Evolutionary conservation across 2,888 invertebrate genomes (phyloP).

Genomic region (Apamea monoglypha): DNA sequence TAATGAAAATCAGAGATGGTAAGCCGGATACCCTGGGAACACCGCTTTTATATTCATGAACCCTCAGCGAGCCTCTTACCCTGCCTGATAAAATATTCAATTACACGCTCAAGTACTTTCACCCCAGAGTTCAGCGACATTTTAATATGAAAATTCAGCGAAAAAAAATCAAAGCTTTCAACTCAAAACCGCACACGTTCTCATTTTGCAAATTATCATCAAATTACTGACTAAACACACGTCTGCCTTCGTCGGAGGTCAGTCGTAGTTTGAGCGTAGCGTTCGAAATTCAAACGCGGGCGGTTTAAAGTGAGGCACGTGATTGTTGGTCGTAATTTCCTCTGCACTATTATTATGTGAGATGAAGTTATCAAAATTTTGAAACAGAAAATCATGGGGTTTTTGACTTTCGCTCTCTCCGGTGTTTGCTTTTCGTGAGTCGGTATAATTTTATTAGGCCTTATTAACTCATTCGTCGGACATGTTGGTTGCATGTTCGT

Average conservation of each 20-base stretch:
- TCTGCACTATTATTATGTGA: slow-evolving; percentile 82
- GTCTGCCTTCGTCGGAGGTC: slow-evolving; percentile 76
- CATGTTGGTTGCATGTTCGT: slow-evolving; percentile 55
- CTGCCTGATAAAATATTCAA: slow-evolving; percentile 81
- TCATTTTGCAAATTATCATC: slow-evolving; percentile 78
- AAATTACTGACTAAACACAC: slow-evolving; percentile 82
- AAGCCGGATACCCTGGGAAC: slow-evolving; percentile 45
- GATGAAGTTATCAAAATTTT: slow-evolving; percentile 87
- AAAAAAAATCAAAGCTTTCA: slow-evolving; percentile 61
- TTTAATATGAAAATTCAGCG: slow-evolving; percentile 70
- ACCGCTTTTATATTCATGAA: slow-evolving; percentile 80
- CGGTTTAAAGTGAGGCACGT: slow-evolving; percentile 72
- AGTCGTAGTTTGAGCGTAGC: slow-evolving; percentile 75
- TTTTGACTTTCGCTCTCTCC: slow-evolving; percentile 78
- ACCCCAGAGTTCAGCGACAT: slow-evolving; percentile 79
- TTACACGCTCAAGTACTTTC: slow-evolving; percentile 78
- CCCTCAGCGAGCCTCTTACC: slow-evolving; percentile 64
- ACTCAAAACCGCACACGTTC: slow-evolving; percentile 66
- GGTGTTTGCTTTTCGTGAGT: slow-evolving; percentile 82
- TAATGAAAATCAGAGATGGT: slow-evolving; percentile 59
- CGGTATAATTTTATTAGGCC: slow-evolving; percentile 81
- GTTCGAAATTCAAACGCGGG: slow-evolving; percentile 81
- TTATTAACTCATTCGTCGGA: slow-evolving; percentile 76
- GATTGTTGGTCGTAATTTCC: slow-evolving; percentile 82
- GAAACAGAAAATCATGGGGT: slow-evolving; percentile 82